A percentile compares a stretch with the other conserved stretches of the same genome.
These are phyloP conservation scores for Apantesis nais DNA, from an alignment of 2,888 invertebrate genomes.

Conservation along the genomic window DNA sequence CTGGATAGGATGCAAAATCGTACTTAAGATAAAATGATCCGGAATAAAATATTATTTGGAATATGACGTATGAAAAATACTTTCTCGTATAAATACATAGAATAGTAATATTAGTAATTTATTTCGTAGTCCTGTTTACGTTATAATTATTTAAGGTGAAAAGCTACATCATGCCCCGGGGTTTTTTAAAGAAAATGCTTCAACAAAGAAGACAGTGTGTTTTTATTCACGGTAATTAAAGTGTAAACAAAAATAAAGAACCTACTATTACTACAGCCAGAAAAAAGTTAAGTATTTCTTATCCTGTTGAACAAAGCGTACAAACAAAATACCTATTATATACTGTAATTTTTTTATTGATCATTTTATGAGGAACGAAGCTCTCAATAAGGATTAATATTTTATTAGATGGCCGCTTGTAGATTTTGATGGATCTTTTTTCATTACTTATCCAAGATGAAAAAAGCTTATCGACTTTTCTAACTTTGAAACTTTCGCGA, in stretches of 20 bases:
- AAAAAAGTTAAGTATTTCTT: neutral
- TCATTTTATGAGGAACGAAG: neutral
- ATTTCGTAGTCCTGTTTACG: neutral
- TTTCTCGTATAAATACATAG: too few relatives aligned
- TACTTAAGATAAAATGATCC: neutral
- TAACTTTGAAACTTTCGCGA: too few relatives aligned
- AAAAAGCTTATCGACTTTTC: neutral
- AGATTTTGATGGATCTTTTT: neutral
- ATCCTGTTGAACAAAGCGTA: neutral
- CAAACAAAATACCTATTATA: neutral
- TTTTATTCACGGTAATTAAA: too few relatives aligned
- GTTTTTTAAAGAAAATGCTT: too few relatives aligned
- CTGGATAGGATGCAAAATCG: too few relatives aligned
- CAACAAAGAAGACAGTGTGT: too few relatives aligned
- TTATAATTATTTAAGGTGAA: neutral
- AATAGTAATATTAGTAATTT: too few relatives aligned
- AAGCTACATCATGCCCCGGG: neutral
- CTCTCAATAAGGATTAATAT: neutral
- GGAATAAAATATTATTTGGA: neutral
- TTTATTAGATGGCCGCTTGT: neutral
- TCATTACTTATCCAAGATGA: neutral
- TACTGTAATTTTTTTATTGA: neutral
- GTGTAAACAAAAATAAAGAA: too few relatives aligned
- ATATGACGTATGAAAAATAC: neutral
- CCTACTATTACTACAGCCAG: neutral